Percentiles rank a stretch among this genome's conserved stretches.
These are phyloP conservation scores for Hippopotamyrus pictus DNA, from an alignment of 2,797 vertebrate genomes.

Conservation along the genomic window DNA sequence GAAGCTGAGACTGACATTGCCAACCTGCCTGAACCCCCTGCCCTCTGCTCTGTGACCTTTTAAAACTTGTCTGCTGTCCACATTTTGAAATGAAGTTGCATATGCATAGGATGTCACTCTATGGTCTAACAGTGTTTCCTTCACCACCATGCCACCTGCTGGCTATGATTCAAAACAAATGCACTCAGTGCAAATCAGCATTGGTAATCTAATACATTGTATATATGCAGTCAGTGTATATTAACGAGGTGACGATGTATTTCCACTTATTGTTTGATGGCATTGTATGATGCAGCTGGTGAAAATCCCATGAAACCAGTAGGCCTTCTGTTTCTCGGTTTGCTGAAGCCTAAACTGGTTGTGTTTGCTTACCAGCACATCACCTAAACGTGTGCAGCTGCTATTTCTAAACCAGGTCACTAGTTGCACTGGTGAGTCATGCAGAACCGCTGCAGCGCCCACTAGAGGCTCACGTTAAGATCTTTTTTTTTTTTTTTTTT, in stretches of 20 bases:
- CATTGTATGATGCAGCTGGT: background rate
- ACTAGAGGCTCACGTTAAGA: background rate
- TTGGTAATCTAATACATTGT: background rate
- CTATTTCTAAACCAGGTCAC: conserved; percentile 13
- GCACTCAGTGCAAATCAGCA: background rate
- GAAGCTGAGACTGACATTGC: background rate
- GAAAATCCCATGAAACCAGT: background rate
- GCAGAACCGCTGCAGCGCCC: background rate
- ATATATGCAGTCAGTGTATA: background rate
- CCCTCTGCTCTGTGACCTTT: background rate
- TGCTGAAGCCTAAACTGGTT: background rate
- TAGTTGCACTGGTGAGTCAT: conserved; percentile 30
- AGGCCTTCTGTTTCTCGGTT: background rate
- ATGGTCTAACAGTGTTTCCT: background rate
- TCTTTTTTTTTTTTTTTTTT: background rate
- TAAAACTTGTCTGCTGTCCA: background rate
- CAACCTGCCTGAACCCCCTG: background rate
- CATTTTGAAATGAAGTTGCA: background rate
- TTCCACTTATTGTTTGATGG: background rate
- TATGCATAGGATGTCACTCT: background rate
- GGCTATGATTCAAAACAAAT: background rate
- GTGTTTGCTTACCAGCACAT: background rate
- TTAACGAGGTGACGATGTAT: background rate
- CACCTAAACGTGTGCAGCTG: background rate
- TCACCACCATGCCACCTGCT: background rate